Conservation (phyloP, 2,797 vertebrate genomes). For the Hemibagrus guttatus region DNA sequence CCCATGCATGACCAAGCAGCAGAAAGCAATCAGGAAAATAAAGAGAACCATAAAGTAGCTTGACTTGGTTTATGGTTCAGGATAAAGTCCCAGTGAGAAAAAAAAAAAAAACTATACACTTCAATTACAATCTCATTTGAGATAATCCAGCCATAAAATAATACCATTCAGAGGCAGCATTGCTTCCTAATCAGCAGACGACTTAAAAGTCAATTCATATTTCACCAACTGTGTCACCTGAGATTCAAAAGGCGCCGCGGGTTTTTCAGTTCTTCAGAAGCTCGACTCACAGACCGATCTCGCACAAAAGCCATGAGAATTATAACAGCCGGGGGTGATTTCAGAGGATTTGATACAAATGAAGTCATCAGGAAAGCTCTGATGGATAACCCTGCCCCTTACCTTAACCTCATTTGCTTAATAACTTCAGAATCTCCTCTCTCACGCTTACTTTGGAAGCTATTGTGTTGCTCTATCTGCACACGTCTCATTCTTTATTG, state of each 20-base stretch:
- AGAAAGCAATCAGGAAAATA: slow-evolving; percentile 33
- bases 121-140: slow-evolving; percentile 65
- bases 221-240: slow-evolving; percentile 55
- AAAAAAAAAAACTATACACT: slow-evolving; percentile 46
- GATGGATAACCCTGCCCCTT: background rate
- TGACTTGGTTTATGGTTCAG: slow-evolving; percentile 36
- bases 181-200: slow-evolving; percentile 66
- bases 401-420: background rate
- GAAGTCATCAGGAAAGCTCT: background rate
- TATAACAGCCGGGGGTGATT: background rate
- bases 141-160: slow-evolving; percentile 71
- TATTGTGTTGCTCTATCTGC: background rate
- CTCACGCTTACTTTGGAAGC: background rate
- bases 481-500: background rate
- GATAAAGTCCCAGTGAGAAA: slow-evolving; percentile 30
- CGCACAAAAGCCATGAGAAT: background rate
- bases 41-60: slow-evolving; percentile 24
- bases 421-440: background rate
- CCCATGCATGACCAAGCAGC: slow-evolving; percentile 23
- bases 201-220: slow-evolving; percentile 58
- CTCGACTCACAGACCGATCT: background rate
- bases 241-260: slow-evolving; percentile 6
- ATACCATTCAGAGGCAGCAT: slow-evolving; percentile 65
- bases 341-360: background rate
- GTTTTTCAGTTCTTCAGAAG: background rate